These are phyloP conservation scores for Pseudanteris insignis DNA, from an alignment of 2,888 invertebrate species.

Conservation along the genomic window DNA sequence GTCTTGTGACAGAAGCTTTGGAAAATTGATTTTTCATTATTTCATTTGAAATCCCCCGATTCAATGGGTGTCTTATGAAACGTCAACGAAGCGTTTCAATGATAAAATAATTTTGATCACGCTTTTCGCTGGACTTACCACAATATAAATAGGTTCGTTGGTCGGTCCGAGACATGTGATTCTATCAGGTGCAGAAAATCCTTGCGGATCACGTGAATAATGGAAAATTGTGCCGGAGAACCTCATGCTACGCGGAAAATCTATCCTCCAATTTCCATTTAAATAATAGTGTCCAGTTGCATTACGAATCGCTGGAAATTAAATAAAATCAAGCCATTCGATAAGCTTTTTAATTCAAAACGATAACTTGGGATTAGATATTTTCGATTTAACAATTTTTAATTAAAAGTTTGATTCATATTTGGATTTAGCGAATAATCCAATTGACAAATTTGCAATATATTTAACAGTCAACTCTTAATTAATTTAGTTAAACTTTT, in stretches of 20 bases:
- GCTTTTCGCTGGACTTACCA: slow-evolving; percentile 69
- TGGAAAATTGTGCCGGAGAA: slow-evolving; percentile 89
- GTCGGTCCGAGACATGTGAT: slow-evolving; percentile 87
- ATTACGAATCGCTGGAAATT: slow-evolving; percentile 81
- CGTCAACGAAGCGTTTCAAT: background rate
- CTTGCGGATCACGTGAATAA: slow-evolving; percentile 85
- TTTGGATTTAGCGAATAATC: no score
- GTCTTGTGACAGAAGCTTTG: slow-evolving; percentile 82
- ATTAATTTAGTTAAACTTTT: no score
- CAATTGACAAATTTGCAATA: no score
- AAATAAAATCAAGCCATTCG: slow-evolving; percentile 1
- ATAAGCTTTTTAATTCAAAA: no score
- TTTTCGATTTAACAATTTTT: no score
- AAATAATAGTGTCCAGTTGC: slow-evolving; percentile 85
- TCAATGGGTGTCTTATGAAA: background rate
- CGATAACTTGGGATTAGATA: no score
- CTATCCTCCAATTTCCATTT: slow-evolving; percentile 95
- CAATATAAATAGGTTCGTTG: slow-evolving; percentile 87
- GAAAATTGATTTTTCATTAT: slow-evolving; percentile 41
- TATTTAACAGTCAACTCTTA: no score
- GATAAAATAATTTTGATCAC: slow-evolving; percentile 54
- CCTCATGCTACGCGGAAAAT: slow-evolving; percentile 81
- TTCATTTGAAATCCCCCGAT: no score
- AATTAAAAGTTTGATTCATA: no score
- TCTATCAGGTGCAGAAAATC: slow-evolving; percentile 85